Percentiles rank a stretch among this genome's conserved stretches.
These are phyloP conservation scores for Synanthedon formicaeformis DNA, from an alignment of 2,888 invertebrate genomes.

Conservation along the genomic window DNA sequence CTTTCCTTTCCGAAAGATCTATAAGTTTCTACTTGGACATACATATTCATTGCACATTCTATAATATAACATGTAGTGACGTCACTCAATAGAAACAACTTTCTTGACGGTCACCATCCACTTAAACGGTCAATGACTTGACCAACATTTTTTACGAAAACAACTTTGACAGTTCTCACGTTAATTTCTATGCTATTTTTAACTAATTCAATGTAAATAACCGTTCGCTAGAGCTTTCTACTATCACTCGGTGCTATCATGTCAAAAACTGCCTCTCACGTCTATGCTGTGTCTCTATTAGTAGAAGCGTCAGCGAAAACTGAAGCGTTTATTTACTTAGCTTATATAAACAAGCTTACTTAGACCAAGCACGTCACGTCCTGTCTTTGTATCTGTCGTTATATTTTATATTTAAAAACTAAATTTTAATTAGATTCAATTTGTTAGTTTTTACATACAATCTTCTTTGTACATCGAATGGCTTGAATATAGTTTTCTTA, in stretches of 20 bases:
- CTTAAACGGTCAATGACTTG: slow-evolving; percentile 4
- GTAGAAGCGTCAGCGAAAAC: not conserved
- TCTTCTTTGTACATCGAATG: too few species aligned
- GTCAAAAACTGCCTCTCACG: slow-evolving; percentile 1
- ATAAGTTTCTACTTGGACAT: too few species aligned
- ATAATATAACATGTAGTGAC: not conserved
- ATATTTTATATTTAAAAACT: too few species aligned
- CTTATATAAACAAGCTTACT: too few species aligned
- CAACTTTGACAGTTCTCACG: slow-evolving; percentile 22
- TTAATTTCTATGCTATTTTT: not conserved
- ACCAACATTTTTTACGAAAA: slow-evolving; percentile 19
- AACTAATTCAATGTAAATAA: not conserved
- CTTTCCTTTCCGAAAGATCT: too few species aligned
- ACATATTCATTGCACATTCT: too few species aligned
- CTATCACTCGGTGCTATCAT: not conserved
- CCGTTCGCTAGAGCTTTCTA: not conserved
- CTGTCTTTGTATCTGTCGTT: too few species aligned
- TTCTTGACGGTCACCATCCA: not conserved
- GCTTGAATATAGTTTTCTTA: too few species aligned
- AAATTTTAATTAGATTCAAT: too few species aligned
- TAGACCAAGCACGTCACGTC: too few species aligned
- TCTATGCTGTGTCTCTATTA: not conserved
- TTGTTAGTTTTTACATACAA: too few species aligned
- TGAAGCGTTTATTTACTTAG: not conserved
- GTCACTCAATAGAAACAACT: not conserved